Evolutionary conservation across 2,797 vertebrate genomes (phyloP).

Genomic region (Melanotaenia pygmaea): DNA sequence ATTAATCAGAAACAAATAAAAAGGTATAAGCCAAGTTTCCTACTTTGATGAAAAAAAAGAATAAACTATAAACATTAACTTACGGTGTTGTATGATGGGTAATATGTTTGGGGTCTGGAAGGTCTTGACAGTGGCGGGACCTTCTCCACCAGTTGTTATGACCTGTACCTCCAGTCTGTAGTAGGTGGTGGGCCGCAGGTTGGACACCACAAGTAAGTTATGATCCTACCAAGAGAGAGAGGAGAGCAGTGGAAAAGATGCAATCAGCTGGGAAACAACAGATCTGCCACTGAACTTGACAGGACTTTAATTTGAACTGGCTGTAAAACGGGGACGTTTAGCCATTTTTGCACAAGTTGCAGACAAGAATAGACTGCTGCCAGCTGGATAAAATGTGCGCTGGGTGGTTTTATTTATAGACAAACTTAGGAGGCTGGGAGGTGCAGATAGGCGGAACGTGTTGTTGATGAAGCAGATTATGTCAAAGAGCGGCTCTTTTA

Average conservation of each 20-base stretch:
- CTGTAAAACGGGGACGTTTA: conserved; percentile 44
- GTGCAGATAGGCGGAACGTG: conserved; percentile 79
- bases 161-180: conserved; percentile 95
- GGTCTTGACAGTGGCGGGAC: conserved; percentile 89
- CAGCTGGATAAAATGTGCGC: conserved; percentile 70
- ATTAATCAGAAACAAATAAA: not conserved
- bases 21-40: not conserved
- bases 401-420: conserved; percentile 82
- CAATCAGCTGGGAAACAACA: conserved; percentile 58
- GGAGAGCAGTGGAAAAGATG: conserved; percentile 28
- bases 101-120: conserved; percentile 89
- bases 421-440: conserved; percentile 74
- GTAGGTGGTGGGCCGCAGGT: conserved; percentile 88
- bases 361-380: conserved; percentile 73
- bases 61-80: conserved; percentile 37
- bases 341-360: conserved; percentile 54
- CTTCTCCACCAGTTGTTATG: conserved; percentile 89
- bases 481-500: conserved; percentile 72
- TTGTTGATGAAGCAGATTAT: conserved; percentile 83
- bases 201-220: conserved; percentile 87
- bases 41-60: not conserved
- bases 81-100: conserved; percentile 84
- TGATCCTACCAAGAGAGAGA: conserved; percentile 83
- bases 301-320: conserved; percentile 43
- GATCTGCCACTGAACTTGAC: conserved; percentile 42